Evolutionary conservation across 2,797 vertebrate species (phyloP).

Genomic region (Aphelocoma californica): DNA sequence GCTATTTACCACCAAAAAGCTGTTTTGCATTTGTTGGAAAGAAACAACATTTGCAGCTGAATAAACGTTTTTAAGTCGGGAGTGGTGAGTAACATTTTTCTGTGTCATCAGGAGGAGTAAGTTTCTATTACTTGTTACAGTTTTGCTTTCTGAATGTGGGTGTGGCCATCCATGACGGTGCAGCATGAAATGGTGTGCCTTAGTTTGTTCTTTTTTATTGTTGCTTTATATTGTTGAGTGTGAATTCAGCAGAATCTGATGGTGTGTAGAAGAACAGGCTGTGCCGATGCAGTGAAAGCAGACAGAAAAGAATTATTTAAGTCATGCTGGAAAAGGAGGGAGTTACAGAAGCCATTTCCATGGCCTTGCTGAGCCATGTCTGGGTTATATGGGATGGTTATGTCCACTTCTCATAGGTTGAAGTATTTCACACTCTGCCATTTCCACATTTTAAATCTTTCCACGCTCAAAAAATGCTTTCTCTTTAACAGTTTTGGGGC

Average conservation of each 20-base stretch:
- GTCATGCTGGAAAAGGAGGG: not conserved
- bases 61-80: not conserved
- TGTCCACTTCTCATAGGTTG: not conserved
- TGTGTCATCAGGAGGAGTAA: not conserved
- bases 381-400: not conserved
- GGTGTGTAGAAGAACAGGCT: not conserved
- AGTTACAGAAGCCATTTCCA: not conserved
- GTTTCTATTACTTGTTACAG: not conserved
- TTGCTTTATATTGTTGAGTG: not conserved
- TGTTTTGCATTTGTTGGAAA: conserved; percentile 46
- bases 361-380: not conserved
- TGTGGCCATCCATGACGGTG: fast-evolving
- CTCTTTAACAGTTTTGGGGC: not conserved
- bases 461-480: not conserved
- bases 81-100: not conserved
- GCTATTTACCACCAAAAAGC: conserved; percentile 91
- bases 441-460: not conserved
- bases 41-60: not conserved
- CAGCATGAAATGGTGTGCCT: not conserved
- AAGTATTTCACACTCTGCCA: fast-evolving
- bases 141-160: not conserved
- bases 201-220: not conserved
- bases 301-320: not conserved
- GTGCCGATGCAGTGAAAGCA: not conserved
- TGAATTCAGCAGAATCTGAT: not conserved